Evolutionary conservation across 2,888 invertebrate genomes (phyloP).

Genomic region (Coelogynopora nodosa): DNA sequence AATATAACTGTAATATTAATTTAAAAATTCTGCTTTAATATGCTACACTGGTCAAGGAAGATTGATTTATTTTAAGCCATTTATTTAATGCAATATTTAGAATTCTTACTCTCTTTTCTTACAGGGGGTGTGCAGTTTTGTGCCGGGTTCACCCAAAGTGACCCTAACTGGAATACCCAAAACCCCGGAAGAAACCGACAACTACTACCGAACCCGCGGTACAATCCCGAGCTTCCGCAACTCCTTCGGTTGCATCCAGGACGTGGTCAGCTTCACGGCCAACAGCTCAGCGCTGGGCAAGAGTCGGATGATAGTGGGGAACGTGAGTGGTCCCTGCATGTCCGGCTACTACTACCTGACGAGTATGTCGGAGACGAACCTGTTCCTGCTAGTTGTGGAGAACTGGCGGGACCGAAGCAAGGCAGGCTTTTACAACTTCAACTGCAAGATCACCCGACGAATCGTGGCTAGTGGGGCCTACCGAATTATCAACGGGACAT

Average conservation of each 20-base stretch:
- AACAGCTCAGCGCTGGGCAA: conserved; percentile 57
- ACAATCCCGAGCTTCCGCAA: conserved; percentile 62
- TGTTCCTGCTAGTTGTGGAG: conserved; percentile 60
- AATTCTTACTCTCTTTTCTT: too few species aligned
- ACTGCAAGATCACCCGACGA: conserved; percentile 61
- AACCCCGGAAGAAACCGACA: conserved; percentile 61
- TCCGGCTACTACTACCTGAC: conserved; percentile 63
- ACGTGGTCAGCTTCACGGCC: conserved; percentile 59
- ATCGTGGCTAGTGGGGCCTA: conserved; percentile 62
- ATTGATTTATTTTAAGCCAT: too few species aligned
- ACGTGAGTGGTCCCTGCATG: conserved; percentile 63
- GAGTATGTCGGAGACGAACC: conserved; percentile 60
- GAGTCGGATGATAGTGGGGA: conserved; percentile 61
- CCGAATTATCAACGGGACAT: conserved; percentile 62
- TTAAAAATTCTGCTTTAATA: too few species aligned
- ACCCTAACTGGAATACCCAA: conserved; percentile 61
- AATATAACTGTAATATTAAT: too few species aligned
- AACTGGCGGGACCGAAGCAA: conserved; percentile 58
- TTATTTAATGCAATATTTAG: too few species aligned
- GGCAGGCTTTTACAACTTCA: conserved; percentile 61
- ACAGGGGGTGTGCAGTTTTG: conserved; percentile 45
- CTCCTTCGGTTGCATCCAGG: conserved; percentile 62
- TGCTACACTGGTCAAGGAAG: too few species aligned
- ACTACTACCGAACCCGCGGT: conserved; percentile 61
- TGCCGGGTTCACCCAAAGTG: conserved; percentile 52